Percentiles rank a stretch among this genome's conserved stretches.
These are phyloP conservation scores for Meloidogyne floridensis DNA, from an alignment of 1,140 invertebrate species.

Conservation along the genomic window DNA sequence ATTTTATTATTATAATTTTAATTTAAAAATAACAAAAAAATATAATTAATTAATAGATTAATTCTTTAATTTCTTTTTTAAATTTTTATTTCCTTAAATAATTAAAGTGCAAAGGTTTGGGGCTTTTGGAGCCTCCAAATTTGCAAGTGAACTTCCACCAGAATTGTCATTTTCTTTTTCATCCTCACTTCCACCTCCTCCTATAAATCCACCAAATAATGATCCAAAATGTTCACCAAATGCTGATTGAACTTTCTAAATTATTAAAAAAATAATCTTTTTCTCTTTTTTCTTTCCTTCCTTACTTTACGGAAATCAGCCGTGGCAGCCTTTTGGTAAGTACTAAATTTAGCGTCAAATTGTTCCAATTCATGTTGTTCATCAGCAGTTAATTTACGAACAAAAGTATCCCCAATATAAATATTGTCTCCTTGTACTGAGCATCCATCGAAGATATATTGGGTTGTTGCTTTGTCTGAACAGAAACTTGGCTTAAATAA, in stretches of 20 bases:
- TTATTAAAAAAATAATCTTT: no score
- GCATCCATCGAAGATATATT: slow-evolving; percentile 59
- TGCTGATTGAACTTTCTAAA: slow-evolving; percentile 44
- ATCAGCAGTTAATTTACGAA: slow-evolving; percentile 52
- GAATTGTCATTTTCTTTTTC: slow-evolving; percentile 31
- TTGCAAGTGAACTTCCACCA: slow-evolving; percentile 13
- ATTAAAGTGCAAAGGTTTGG: slow-evolving; percentile 53
- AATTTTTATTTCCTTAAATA: slow-evolving; percentile 33
- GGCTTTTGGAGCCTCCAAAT: slow-evolving; percentile 48
- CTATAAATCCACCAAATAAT: slow-evolving; percentile 32
- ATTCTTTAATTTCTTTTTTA: no score
- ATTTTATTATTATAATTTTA: no score
- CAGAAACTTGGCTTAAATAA: slow-evolving; percentile 38
- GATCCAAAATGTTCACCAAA: slow-evolving; percentile 48
- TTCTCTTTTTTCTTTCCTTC: no score
- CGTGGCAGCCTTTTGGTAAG: slow-evolving; percentile 46
- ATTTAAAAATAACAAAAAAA: no score
- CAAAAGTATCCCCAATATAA: slow-evolving; percentile 53
- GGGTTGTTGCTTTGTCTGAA: slow-evolving; percentile 61
- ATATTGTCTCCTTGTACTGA: slow-evolving; percentile 61
- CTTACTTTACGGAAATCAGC: slow-evolving; percentile 23
- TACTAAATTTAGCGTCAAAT: slow-evolving; percentile 52
- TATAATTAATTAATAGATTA: no score
- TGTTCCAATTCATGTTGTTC: slow-evolving; percentile 56
- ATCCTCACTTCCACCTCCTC: slow-evolving; percentile 29